Evolutionary conservation across 2,113 vertebrate species (phyloP).

Genomic region (Aplodontia rufa): DNA sequence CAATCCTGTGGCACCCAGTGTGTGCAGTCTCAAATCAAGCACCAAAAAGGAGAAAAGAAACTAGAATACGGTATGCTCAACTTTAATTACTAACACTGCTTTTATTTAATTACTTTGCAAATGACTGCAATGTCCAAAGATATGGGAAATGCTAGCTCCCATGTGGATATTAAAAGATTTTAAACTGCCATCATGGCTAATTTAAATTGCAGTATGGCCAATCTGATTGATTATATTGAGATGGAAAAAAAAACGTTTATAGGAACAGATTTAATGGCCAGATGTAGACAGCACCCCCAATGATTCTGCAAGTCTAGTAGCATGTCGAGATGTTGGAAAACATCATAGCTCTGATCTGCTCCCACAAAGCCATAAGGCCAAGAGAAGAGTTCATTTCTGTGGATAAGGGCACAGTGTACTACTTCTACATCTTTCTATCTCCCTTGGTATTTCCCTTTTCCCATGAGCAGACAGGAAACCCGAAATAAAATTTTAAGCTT

Average conservation of each 20-base stretch:
- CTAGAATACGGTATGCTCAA: neutral
- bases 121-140: neutral
- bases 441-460: neutral
- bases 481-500: neutral
- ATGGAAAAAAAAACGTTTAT: neutral
- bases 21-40: constrained; percentile 31
- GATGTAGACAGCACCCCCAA: neutral
- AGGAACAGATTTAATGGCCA: neutral
- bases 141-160: neutral
- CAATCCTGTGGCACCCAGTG: neutral
- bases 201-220: neutral
- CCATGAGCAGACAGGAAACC: neutral
- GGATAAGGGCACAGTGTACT: neutral
- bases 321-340: neutral
- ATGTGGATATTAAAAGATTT: neutral
- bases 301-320: neutral
- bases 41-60: neutral
- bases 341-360: neutral
- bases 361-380: neutral
- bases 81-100: neutral
- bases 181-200: neutral
- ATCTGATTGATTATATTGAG: neutral
- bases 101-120: neutral
- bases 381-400: neutral
- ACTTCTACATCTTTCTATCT: neutral